phyloP scores from a whole-genome alignment of 2,797 vertebrate species.

The Pterois miles region DNA sequence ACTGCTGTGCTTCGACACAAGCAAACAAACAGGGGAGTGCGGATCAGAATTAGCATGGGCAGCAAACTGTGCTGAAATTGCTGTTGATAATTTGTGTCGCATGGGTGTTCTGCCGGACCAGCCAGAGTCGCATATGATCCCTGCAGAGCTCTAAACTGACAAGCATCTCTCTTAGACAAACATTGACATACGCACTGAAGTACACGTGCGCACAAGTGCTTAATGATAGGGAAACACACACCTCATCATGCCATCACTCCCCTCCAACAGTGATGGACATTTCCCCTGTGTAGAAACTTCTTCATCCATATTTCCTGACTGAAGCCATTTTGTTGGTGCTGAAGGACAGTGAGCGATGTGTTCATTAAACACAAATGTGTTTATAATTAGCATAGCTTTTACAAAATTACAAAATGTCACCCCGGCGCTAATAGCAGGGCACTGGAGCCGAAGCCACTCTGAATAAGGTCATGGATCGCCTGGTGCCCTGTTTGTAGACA shows the following conservation, averaged over 20 bases:
- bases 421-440: constrained; percentile 27
- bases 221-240: constrained; percentile 14
- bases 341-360: constrained; percentile 47
- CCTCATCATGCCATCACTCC: constrained; percentile 5
- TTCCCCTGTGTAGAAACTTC: neutral
- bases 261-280: neutral
- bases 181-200: neutral
- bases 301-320: constrained; percentile 16
- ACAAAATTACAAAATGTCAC: constrained; percentile 56
- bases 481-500: constrained; percentile 23
- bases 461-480: constrained; percentile 48
- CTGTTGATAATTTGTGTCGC: constrained; percentile 40
- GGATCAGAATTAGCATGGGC: constrained; percentile 33
- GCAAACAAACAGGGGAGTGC: neutral
- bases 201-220: neutral
- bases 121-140: neutral
- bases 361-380: constrained; percentile 52
- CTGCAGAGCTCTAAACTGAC: constrained; percentile 22
- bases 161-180: constrained; percentile 27
- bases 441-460: constrained; percentile 8
- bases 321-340: constrained; percentile 7
- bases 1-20: neutral
- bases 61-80: constrained; percentile 19
- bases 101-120: neutral
- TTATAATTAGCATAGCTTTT: constrained; percentile 64